Evolutionary conservation across 2,888 invertebrate species (phyloP).

Genomic region (Platypus cylindrus): DNA sequence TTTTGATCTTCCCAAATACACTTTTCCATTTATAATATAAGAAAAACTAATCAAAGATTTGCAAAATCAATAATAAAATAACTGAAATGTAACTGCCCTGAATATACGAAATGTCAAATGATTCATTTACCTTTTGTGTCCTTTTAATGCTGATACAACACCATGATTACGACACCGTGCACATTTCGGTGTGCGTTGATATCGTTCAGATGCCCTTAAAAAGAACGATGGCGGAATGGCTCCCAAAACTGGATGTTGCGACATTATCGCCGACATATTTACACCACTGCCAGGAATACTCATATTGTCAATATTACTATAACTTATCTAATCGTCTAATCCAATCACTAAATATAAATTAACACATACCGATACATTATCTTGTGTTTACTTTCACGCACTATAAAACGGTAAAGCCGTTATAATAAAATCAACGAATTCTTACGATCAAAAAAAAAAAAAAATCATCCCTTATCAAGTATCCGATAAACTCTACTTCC

Average conservation of each 20-base stretch:
- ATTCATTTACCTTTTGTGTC: constrained; percentile 77
- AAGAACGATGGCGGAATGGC: constrained; percentile 79
- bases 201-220: constrained; percentile 77
- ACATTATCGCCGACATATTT: constrained; percentile 76
- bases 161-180: constrained; percentile 96
- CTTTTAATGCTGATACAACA: constrained; percentile 89
- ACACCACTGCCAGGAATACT: constrained; percentile 76
- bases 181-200: constrained; percentile 94
- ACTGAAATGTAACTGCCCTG: constrained; percentile 1
- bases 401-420: too few species aligned
- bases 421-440: too few species aligned
- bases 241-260: constrained; percentile 71
- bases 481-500: too few species aligned
- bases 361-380: constrained; percentile 2
- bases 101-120: too few species aligned
- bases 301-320: constrained; percentile 40
- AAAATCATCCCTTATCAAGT: too few species aligned
- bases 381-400: too few species aligned
- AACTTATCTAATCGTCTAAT: constrained; percentile 4
- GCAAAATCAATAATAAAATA: not conserved
- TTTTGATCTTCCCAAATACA: too few species aligned
- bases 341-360: constrained; percentile 1
- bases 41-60: not conserved
- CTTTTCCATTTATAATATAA: not conserved
- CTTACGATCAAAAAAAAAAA: too few species aligned